A percentile compares a stretch with the other conserved stretches of the same genome.
These are phyloP conservation scores for Bembecia ichneumoniformis DNA, from an alignment of 2,888 invertebrate species.

Conservation along the genomic window DNA sequence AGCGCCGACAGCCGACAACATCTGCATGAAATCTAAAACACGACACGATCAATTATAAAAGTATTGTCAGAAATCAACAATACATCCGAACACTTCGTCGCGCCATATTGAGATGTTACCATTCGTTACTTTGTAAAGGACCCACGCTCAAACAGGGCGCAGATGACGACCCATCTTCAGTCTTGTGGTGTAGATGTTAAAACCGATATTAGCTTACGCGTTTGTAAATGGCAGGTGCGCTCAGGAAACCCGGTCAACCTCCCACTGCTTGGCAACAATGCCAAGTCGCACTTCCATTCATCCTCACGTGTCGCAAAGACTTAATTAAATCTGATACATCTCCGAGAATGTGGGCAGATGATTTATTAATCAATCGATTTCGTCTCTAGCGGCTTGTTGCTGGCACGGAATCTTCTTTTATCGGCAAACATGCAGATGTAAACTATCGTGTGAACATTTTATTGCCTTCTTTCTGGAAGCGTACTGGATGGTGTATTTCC, in stretches of 20 bases:
- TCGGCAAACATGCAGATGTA: slow-evolving; percentile 2
- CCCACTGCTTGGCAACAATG: slow-evolving; percentile 62
- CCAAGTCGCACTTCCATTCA: slow-evolving; percentile 41
- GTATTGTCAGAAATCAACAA: slow-evolving; percentile 50
- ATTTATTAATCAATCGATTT: slow-evolving; percentile 37
- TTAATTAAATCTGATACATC: slow-evolving; percentile 62
- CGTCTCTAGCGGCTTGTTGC: slow-evolving; percentile 17
- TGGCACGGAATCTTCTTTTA: slow-evolving; percentile 1
- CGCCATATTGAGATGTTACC: slow-evolving; percentile 39
- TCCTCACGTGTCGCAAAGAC: slow-evolving; percentile 57
- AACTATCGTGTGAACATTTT: not conserved
- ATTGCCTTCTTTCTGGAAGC: not conserved
- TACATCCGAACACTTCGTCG: slow-evolving; percentile 45
- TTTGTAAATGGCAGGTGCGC: slow-evolving; percentile 52
- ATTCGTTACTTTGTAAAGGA: slow-evolving; percentile 22
- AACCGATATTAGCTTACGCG: slow-evolving; percentile 23
- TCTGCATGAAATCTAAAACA: slow-evolving; percentile 36
- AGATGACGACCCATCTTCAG: slow-evolving; percentile 16
- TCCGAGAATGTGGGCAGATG: slow-evolving; percentile 49
- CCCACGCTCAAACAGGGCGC: slow-evolving; percentile 24
- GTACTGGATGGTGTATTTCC: no score
- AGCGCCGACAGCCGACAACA: slow-evolving; percentile 34
- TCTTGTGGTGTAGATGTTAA: slow-evolving; percentile 26
- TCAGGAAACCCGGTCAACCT: slow-evolving; percentile 48
- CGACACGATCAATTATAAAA: slow-evolving; percentile 59